Base-by-base conservation (phyloP, 2,113 vertebrate species). In the Sula dactylatra region DNA sequence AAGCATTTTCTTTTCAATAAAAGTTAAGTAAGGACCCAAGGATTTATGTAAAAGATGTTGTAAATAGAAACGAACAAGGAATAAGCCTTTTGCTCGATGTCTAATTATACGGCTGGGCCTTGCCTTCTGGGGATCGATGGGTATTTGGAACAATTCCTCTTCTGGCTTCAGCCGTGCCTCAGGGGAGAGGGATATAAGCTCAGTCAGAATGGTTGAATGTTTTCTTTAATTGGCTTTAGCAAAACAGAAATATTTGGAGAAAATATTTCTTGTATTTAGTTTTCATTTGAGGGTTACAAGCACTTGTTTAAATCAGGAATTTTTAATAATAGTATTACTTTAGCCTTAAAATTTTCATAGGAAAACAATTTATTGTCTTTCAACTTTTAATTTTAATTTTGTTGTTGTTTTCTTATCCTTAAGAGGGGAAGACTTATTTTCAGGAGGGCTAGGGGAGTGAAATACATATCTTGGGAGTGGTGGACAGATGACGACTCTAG, bases 111-210 rank as follows among this genome's bases (percentile, higher is more conserved):
- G 56, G 12, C 76, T 96, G 69, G 86, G 77, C 47, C 45, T 86
- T 92, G 21, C 83, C 54, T 94, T 83, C 40, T 86, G 76, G 67
- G 77, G 79, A 72, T 42, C 88, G 80, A 62, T 92, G 64, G 25
- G 25, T 93, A 67, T 95, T 95, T 92, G 76, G 76, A 90, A 78
- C 72, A 93, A 88, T 92, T 93, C 69, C 59, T 89, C 66, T 82
- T 93, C 82, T 90, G 71, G 92, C 76, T 96, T 76, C 45, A 83
- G 62, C 42, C 2, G 2, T 92, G 91, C 77, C 89, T 71, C 2
- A 1, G 47, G 91, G 77, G 69, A 90, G 24, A 81, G 21, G 16
- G 38, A 44, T 71, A 62, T 38, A 70, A 78, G 32, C 78, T 40
- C 47, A 74, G 77, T 91, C 67, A 88, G 13, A 81, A 65, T 81